Evolutionary conservation across 2,888 invertebrate species (phyloP).

Genomic region (Cerceris ruficornis): DNA sequence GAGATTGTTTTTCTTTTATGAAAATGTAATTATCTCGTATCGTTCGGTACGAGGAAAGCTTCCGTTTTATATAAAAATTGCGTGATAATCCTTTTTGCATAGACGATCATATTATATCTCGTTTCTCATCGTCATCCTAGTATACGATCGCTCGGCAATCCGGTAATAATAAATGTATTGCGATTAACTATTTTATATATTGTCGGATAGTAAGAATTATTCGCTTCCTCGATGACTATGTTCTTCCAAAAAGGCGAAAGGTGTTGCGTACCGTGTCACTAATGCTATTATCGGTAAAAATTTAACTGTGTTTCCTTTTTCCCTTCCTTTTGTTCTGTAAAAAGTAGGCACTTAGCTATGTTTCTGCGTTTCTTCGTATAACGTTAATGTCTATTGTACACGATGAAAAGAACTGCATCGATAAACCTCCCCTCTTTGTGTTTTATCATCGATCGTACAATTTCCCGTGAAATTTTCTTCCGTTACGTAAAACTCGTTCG

Average conservation of each 20-base stretch:
- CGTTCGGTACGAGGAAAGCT: background rate
- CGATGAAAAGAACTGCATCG: conserved; percentile 44
- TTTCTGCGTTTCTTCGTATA: conserved; percentile 67
- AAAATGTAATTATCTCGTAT: background rate
- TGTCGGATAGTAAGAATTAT: conserved; percentile 68
- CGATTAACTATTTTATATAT: conserved; percentile 69
- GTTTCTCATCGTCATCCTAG: background rate
- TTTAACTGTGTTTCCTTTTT: conserved; percentile 55
- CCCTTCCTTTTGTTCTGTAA: conserved; percentile 64
- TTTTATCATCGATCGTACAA: conserved; percentile 41
- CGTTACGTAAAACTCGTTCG: background rate
- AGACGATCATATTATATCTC: background rate
- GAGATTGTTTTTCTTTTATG: too few species aligned
- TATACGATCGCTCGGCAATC: conserved; percentile 52
- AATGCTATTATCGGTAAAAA: conserved; percentile 51
- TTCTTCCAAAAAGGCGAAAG: conserved; percentile 52
- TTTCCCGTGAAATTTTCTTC: background rate
- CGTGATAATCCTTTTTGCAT: background rate
- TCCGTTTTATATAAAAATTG: too few species aligned
- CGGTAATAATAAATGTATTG: conserved; percentile 44
- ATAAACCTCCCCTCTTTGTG: conserved; percentile 43
- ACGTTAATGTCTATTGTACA: conserved; percentile 59
- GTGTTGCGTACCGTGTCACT: conserved; percentile 35
- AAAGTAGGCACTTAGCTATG: conserved; percentile 79
- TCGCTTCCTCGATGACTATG: conserved; percentile 60